Base-by-base conservation (phyloP, 2,113 vertebrate genomes). In the Hirundichthys speculiger region DNA sequence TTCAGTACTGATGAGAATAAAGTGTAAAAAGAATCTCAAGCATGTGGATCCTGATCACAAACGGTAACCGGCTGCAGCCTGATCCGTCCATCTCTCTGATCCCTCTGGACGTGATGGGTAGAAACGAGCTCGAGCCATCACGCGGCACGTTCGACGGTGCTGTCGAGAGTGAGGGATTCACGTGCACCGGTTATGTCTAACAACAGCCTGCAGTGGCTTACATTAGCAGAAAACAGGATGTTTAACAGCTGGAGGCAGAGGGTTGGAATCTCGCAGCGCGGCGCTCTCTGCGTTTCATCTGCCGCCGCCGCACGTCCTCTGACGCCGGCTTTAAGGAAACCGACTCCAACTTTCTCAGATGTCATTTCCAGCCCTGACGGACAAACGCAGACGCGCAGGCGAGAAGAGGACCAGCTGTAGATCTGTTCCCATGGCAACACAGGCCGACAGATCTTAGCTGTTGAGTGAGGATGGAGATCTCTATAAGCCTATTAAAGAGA, bases 361-460 rank as follows among this genome's bases (percentile, higher is more conserved):
- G 77, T 77, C 87, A 83, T 82, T 87, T 79, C 66, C 55, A 69
- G 73, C 75, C 60, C 57, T 80, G 75, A 83, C 54, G 76, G 72
- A 82, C 82, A 81, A 80, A 82, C 53, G 60, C 41, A 61, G 69
- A 77, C 43, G 19, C 50, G 43, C 57, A 42, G 60, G 18, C 46
- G 75, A 10, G 73, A 75, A 83, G 83, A 86, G 69, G 60, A 78
- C 59, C 60, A 60, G 77, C 83, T 80, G 83, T 84, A 78, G 83
- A 89, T 77, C 84, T 61, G 91, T 93, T 93, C 85, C 91, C 91
- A 92, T 92, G 88, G 91, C 60, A 92, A 92, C 92, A 45, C 41
- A 25, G 76, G 83, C 83, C 85, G 89, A 78, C 78, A 77, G 79
- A 85, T 80, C 78, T 76, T 78, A 52, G 72, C 86, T 87, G 81